Evolutionary conservation across 2,888 invertebrate species (phyloP).

Genomic region (Scrobipalpa atriplicella): DNA sequence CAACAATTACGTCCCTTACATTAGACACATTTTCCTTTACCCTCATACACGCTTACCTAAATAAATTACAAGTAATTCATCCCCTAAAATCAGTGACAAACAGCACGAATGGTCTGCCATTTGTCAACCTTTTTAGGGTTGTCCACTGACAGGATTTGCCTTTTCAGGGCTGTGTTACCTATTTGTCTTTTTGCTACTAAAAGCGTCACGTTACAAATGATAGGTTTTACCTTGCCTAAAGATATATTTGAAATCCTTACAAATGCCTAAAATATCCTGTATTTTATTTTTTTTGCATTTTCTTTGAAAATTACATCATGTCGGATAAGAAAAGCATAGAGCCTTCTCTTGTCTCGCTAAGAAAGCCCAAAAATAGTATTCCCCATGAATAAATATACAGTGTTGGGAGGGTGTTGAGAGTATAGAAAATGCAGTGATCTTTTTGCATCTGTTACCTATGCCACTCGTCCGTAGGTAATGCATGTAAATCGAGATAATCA

Average conservation of each 20-base stretch:
- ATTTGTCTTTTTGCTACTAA: slow-evolving; percentile 13
- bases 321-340: no score
- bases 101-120: slow-evolving; percentile 35
- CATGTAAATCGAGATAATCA: no score
- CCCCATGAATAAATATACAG: no score
- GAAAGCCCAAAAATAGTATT: no score
- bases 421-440: no score
- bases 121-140: slow-evolving; percentile 42
- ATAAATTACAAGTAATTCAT: slow-evolving; percentile 4
- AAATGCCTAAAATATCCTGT: background rate
- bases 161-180: slow-evolving; percentile 4
- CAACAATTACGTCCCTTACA: background rate
- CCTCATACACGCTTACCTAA: slow-evolving; percentile 6
- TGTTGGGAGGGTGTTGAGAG: no score
- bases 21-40: background rate
- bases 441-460: no score
- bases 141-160: slow-evolving; percentile 18
- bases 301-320: no score
- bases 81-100: slow-evolving; percentile 11
- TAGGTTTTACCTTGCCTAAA: background rate
- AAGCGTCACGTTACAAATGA: background rate
- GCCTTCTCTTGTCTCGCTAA: no score
- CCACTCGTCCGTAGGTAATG: no score
- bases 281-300: no score
- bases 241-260: background rate